Conservation (phyloP, 2,888 invertebrate genomes). For the Allygus modestus region DNA sequence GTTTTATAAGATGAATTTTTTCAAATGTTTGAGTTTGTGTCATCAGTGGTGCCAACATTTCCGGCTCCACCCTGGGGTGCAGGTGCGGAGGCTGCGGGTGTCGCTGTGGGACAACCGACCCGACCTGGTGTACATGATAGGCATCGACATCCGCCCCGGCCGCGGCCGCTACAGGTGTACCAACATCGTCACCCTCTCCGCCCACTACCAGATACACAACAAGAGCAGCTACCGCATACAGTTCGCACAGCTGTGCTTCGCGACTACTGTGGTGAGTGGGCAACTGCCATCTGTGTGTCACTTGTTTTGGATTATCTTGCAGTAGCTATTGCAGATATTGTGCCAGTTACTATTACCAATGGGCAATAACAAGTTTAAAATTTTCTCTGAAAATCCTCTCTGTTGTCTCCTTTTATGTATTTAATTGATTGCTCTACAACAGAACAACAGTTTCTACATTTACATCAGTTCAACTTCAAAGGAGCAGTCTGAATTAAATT, state of each 20-base stretch:
- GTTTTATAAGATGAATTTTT: too few relatives aligned
- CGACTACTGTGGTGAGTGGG: conserved; percentile 82
- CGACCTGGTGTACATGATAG: conserved; percentile 89
- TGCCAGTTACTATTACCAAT: too few relatives aligned
- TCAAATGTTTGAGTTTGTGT: too few relatives aligned
- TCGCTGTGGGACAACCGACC: conserved; percentile 80
- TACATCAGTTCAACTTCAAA: too few relatives aligned
- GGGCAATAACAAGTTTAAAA: too few relatives aligned
- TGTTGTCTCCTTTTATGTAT: too few relatives aligned
- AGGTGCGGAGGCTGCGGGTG: conserved; percentile 82
- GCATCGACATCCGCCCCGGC: conserved; percentile 92
- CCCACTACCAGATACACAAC: conserved; percentile 96
- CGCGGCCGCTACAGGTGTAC: conserved; percentile 94
- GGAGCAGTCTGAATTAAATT: too few relatives aligned
- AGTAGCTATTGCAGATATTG: neutral
- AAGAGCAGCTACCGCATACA: conserved; percentile 86
- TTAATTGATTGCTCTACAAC: too few relatives aligned
- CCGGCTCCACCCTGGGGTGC: conserved; percentile 88
- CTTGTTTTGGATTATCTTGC: neutral
- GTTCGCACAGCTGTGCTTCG: conserved; percentile 93
- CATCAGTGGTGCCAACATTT: conserved; percentile 86
- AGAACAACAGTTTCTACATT: too few relatives aligned
- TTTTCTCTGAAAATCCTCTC: too few relatives aligned
- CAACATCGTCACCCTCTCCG: conserved; percentile 94
- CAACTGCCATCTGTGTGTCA: neutral